Evolutionary conservation across 2,888 invertebrate species (phyloP).

Genomic region (Perizoma flavofasciatum): DNA sequence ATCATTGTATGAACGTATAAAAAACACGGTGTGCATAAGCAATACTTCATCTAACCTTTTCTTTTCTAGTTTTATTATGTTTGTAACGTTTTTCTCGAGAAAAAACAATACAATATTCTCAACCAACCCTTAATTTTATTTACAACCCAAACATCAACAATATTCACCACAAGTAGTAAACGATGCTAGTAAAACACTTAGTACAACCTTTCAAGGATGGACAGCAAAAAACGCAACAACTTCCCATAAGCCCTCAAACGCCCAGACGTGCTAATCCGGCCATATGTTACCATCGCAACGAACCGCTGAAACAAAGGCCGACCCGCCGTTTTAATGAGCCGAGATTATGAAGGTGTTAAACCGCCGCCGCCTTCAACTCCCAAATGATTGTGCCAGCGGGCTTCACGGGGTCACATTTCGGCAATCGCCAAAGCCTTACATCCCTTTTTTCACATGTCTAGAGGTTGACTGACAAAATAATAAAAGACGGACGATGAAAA

Average conservation of each 20-base stretch:
- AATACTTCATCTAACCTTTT: too few species aligned
- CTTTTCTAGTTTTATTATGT: too few species aligned
- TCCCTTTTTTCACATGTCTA: constrained; percentile 17
- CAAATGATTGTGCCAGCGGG: constrained; percentile 77
- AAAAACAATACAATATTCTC: too few species aligned
- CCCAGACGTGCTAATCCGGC: constrained; percentile 74
- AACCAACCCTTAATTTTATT: too few species aligned
- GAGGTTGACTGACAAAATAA: constrained; percentile 13
- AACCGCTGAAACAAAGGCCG: constrained; percentile 82
- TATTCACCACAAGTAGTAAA: too few species aligned
- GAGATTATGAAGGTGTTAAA: constrained; percentile 84
- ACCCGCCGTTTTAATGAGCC: constrained; percentile 79
- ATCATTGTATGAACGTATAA: too few species aligned
- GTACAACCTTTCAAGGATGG: too few species aligned
- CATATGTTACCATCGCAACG: constrained; percentile 79
- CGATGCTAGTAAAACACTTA: too few species aligned
- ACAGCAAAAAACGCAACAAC: constrained; percentile 18
- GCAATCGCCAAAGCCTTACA: constrained; percentile 62
- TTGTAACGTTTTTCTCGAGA: too few species aligned
- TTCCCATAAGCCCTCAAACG: constrained; percentile 26
- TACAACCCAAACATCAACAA: too few species aligned
- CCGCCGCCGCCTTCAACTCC: constrained; percentile 78
- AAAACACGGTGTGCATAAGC: too few species aligned
- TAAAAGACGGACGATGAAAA: constrained; percentile 9
- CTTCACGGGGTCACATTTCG: constrained; percentile 76